phyloP scores from a whole-genome alignment of 2,888 invertebrate species.

The Acanthoscelides obtectus region DNA sequence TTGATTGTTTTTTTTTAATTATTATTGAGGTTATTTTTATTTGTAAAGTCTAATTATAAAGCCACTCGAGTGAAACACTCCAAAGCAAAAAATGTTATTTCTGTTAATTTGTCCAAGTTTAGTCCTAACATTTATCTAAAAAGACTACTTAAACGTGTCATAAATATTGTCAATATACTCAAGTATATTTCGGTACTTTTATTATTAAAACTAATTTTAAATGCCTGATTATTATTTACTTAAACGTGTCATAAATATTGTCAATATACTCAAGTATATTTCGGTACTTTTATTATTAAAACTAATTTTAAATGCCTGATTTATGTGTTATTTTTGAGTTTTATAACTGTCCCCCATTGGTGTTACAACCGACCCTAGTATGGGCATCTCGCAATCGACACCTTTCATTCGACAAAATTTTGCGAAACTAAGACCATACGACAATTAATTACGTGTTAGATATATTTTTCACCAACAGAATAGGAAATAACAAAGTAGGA shows the following conservation, averaged over 20 bases:
- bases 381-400: no score
- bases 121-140: neutral
- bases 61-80: neutral
- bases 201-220: neutral
- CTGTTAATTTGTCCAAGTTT: neutral
- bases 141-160: no score
- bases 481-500: no score
- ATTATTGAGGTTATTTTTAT: neutral
- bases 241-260: conserved; percentile 1
- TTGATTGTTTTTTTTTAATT: no score
- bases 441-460: no score
- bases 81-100: neutral
- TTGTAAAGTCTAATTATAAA: neutral
- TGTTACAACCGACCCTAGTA: neutral
- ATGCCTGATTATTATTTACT: neutral
- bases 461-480: no score
- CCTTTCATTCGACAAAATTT: no score
- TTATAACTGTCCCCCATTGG: neutral
- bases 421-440: no score
- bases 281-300: neutral
- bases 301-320: neutral
- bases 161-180: neutral
- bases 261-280: neutral
- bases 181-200: neutral
- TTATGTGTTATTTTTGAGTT: neutral